These are phyloP conservation scores for Matsumyia berberina DNA, from an alignment of 2,888 invertebrate genomes.

Conservation along the genomic window DNA sequence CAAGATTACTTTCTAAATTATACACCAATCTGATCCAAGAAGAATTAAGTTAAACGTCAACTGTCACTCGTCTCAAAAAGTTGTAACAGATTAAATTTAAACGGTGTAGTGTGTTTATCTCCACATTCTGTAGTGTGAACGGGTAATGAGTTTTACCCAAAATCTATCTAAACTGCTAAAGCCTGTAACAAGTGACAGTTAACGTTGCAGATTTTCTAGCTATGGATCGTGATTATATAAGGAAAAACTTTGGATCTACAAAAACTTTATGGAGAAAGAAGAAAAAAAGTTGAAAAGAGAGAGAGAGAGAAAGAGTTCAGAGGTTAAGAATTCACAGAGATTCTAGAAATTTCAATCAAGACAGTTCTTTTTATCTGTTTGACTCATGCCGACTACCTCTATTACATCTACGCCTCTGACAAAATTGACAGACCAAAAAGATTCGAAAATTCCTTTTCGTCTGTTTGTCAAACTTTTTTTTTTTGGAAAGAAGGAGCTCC, in stretches of 20 bases:
- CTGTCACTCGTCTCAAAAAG: background rate
- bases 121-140: constrained; percentile 8
- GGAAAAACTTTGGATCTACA: background rate
- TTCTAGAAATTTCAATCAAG: background rate
- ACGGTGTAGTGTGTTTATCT: constrained; percentile 14
- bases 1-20: constrained; percentile 22
- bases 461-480: constrained; percentile 19
- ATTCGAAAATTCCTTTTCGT: background rate
- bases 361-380: background rate
- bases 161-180: constrained; percentile 8
- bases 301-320: constrained; percentile 19
- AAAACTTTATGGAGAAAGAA: no score
- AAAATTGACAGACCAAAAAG: constrained; percentile 9
- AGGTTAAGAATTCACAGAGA: constrained; percentile 13
- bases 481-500: constrained; percentile 33
- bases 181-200: no score
- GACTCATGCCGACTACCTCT: background rate
- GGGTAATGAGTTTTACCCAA: constrained; percentile 19
- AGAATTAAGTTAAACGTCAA: constrained; percentile 13
- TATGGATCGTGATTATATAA: background rate
- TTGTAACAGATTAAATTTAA: constrained; percentile 7
- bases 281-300: background rate
- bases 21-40: background rate
- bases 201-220: background rate
- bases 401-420: background rate